Evolutionary conservation across 1,140 invertebrate species (phyloP).

Genomic region (Ostrea denselamellosa): DNA sequence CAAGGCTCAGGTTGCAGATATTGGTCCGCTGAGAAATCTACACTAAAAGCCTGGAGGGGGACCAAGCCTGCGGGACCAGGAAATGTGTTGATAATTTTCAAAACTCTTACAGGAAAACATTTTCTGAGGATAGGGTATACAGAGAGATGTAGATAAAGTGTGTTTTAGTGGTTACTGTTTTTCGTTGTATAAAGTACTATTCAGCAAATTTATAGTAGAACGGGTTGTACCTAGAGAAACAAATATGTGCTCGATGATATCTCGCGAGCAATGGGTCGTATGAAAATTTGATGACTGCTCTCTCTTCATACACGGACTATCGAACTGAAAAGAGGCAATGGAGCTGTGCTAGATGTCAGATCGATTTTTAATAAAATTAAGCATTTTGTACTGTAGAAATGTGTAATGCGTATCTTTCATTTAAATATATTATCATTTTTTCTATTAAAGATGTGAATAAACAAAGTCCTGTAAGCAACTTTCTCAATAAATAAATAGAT

Average conservation of each 20-base stretch:
- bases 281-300: background rate
- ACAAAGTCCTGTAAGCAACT: too few relatives aligned
- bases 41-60: constrained; percentile 31
- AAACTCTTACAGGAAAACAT: background rate
- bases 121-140: background rate
- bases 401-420: too few relatives aligned
- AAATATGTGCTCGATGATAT: constrained; percentile 11
- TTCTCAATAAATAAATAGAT: too few relatives aligned
- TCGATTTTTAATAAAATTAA: background rate
- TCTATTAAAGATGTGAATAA: too few relatives aligned
- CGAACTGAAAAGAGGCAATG: background rate
- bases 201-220: background rate
- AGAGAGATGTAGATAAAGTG: constrained; percentile 20
- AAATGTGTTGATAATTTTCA: constrained; percentile 22
- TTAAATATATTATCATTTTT: too few relatives aligned
- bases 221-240: background rate
- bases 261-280: background rate
- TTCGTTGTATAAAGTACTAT: background rate
- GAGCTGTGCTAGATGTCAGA: background rate
- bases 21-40: constrained; percentile 19
- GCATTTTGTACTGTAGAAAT: too few relatives aligned
- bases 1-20: constrained; percentile 20
- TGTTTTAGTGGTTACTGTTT: background rate
- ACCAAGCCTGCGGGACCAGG: background rate
- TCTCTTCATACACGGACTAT: constrained; percentile 6